These are phyloP conservation scores for Blastobasis adustella DNA, from an alignment of 2,888 invertebrate genomes.

Conservation along the genomic window DNA sequence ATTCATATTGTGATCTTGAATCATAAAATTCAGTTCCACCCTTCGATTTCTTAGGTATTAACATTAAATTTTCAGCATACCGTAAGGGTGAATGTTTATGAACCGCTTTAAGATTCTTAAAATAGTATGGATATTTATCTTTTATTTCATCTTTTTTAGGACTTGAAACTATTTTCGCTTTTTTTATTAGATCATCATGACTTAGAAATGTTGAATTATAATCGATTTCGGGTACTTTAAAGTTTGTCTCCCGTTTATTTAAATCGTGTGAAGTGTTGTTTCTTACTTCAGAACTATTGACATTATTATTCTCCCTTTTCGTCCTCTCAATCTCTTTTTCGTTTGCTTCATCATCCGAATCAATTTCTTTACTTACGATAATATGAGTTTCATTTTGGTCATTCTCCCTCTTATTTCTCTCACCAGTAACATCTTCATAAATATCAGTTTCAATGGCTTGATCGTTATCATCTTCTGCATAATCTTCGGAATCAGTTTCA, in stretches of 20 bases:
- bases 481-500: slow-evolving; percentile 44
- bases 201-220: slow-evolving; percentile 42
- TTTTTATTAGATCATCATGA: slow-evolving; percentile 33
- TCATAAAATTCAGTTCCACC: slow-evolving; percentile 84
- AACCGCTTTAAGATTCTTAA: slow-evolving; percentile 42
- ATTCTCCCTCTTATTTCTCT: slow-evolving; percentile 32
- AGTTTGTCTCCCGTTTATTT: slow-evolving; percentile 38
- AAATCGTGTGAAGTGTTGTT: slow-evolving; percentile 27
- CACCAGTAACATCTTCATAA: slow-evolving; percentile 20
- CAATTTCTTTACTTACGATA: background rate
- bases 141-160: slow-evolving; percentile 21
- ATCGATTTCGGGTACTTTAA: slow-evolving; percentile 46
- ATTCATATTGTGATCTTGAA: slow-evolving; percentile 68
- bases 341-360: slow-evolving; percentile 1
- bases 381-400: background rate
- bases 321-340: slow-evolving; percentile 1
- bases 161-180: slow-evolving; percentile 27
- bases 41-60: slow-evolving; percentile 77
- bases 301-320: background rate
- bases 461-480: slow-evolving; percentile 44
- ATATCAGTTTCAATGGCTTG: slow-evolving; percentile 30
- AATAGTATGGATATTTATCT: slow-evolving; percentile 81
- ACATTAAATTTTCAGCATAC: slow-evolving; percentile 78
- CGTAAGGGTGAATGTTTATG: slow-evolving; percentile 77
- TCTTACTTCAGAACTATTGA: slow-evolving; percentile 1